Evolutionary conservation across 2,888 invertebrate species (phyloP).

Genomic region (Noctua comes): DNA sequence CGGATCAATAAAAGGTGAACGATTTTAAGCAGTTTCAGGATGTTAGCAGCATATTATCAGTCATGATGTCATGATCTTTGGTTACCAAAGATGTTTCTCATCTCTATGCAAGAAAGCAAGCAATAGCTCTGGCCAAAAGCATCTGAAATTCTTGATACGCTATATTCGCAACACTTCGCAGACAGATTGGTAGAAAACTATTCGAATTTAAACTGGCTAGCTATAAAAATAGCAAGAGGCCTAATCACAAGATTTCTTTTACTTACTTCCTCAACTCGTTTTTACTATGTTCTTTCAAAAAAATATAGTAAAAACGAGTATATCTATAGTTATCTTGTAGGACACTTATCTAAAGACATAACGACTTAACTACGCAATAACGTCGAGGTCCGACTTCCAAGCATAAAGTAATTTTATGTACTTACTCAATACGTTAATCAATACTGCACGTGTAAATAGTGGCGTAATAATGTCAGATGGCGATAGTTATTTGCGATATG

Average conservation of each 20-base stretch:
- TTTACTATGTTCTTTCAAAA: background rate
- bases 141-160: background rate
- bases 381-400: background rate
- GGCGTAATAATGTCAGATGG: conserved; percentile 9
- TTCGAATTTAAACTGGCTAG: background rate
- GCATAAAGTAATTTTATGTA: conserved; percentile 6
- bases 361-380: background rate
- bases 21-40: background rate
- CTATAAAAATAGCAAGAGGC: background rate
- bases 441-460: conserved; percentile 30
- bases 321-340: no score
- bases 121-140: background rate
- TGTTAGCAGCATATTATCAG: background rate
- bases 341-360: background rate
- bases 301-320: background rate
- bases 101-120: background rate
- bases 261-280: background rate
- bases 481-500: conserved; percentile 9
- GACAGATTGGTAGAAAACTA: background rate
- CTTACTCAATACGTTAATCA: conserved; percentile 13
- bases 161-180: background rate
- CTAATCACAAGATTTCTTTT: background rate
- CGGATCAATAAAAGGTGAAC: background rate
- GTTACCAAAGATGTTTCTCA: background rate
- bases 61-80: background rate